A percentile compares a stretch with the other conserved stretches of the same genome.
Conservation (phyloP, 2,113 vertebrate genomes). For the Hippocampus guttulatus region DNA sequence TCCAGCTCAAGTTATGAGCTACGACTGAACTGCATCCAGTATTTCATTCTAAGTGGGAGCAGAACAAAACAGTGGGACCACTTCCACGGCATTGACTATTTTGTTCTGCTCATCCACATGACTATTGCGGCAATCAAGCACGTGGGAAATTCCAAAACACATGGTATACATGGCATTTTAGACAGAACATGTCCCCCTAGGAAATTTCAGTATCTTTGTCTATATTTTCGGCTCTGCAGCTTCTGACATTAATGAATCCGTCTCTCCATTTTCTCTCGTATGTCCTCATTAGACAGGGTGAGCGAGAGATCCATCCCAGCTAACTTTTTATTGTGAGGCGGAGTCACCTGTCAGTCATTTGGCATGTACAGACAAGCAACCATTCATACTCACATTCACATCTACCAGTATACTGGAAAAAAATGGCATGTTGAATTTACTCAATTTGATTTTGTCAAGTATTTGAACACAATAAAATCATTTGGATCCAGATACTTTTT, state of each 20-base stretch:
- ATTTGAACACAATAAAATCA: too few species aligned
- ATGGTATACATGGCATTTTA: background rate
- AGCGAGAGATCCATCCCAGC: too few species aligned
- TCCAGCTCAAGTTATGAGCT: conserved; percentile 36
- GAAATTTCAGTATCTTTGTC: background rate
- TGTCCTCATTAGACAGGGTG: background rate
- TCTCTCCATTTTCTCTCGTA: background rate
- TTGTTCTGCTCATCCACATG: background rate
- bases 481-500: too few species aligned
- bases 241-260: background rate
- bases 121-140: background rate
- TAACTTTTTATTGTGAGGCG: too few species aligned
- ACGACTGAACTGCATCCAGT: conserved; percentile 21
- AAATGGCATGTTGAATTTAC: too few species aligned
- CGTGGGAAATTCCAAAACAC: background rate
- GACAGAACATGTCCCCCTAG: background rate
- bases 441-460: too few species aligned
- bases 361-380: too few species aligned
- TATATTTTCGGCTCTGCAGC: background rate
- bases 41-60: conserved; percentile 40
- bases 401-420: too few species aligned
- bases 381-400: too few species aligned
- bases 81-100: conserved; percentile 14
- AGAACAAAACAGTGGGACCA: conserved; percentile 30
- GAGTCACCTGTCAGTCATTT: too few species aligned